A percentile compares a stretch with the other conserved stretches of the same genome.
Evolutionary conservation across 1,140 invertebrate species (phyloP).

Genomic region (Oreohelix idahoensis): DNA sequence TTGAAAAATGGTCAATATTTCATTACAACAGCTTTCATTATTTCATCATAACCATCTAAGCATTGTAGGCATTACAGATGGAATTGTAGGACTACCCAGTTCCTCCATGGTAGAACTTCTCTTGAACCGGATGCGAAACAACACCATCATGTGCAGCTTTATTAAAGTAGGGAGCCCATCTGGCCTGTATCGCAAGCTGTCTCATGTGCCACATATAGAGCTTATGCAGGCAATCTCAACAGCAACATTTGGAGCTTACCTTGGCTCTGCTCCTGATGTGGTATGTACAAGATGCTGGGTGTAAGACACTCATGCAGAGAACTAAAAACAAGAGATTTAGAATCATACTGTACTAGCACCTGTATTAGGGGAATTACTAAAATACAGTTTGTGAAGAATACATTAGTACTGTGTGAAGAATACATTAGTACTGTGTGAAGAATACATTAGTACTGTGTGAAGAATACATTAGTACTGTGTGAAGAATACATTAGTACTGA

Average conservation of each 20-base stretch:
- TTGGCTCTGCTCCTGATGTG: constrained; percentile 70
- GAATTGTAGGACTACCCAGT: constrained; percentile 85
- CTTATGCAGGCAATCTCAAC: constrained; percentile 85
- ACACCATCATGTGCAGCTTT: constrained; percentile 86
- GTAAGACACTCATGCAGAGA: too few relatives aligned
- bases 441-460: too few relatives aligned
- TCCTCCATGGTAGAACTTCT: constrained; percentile 82
- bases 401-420: too few relatives aligned
- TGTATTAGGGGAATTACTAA: too few relatives aligned
- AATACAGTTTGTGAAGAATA: too few relatives aligned
- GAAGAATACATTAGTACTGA: too few relatives aligned
- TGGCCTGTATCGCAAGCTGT: constrained; percentile 67
- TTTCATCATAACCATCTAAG: constrained; percentile 75
- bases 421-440: too few relatives aligned
- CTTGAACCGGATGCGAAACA: constrained; percentile 83
- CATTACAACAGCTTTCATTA: too few relatives aligned
- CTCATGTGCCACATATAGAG: constrained; percentile 82
- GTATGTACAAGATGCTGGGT: constrained; percentile 44
- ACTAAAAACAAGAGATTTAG: too few relatives aligned
- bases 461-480: too few relatives aligned
- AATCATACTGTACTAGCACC: too few relatives aligned
- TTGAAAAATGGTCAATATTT: too few relatives aligned
- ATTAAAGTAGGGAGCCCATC: constrained; percentile 77
- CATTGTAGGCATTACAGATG: constrained; percentile 86
- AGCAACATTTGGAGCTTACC: constrained; percentile 85